Evolutionary conservation across 2,797 vertebrate species (phyloP), one percentile per base, ranked within the genome.

Genomic region (Liasis olivaceus): DNA sequence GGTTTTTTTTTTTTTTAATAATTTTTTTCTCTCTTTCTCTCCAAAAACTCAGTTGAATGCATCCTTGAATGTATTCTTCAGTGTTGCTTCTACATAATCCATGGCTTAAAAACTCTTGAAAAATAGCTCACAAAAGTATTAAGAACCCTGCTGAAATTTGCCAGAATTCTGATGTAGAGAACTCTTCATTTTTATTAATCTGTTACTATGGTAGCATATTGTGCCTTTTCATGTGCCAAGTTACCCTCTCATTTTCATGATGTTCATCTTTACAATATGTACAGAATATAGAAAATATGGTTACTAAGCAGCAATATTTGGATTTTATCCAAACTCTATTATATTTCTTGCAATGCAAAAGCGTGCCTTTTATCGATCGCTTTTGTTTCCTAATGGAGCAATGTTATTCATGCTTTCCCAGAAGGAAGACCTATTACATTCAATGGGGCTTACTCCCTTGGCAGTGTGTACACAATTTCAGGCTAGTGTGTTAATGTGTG

Each of bases 151-250:
- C 54, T 90, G 47, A 95, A 89, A 93, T 95, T 94, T 94, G 60
- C 51, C 87, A 91, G 91, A 94, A 6, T 92, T 94, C 87, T 64
- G 86, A 42, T 24, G 64, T 17, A 90, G 12, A 89, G 1, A 94
- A 91, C 64, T 93, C 12, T 54, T 93, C 64, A 94, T 94, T 95
- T 95, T 91, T 93, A 91, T 62, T 77, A 94, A 87, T n/a, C 92
- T 60, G 69, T 94, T 96, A 93, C 91, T 95, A 90, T 95, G 89
- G 63, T 94, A 91, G 95, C 88, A 93, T 0, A 89, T 95, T 93
- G 90, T 36, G 92, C 77, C 42, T 94, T 96, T 95, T 95, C 26
- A 84, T 90, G 89, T 91, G 5, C 4, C 91, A 87, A 90, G 85
- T 90, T 85, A 91, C 28, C 26, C 31, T 92, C n/a, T n/a, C 90